Evolutionary conservation across 2,113 vertebrate species (phyloP).

Genomic region (Oenanthe oenanthe): DNA sequence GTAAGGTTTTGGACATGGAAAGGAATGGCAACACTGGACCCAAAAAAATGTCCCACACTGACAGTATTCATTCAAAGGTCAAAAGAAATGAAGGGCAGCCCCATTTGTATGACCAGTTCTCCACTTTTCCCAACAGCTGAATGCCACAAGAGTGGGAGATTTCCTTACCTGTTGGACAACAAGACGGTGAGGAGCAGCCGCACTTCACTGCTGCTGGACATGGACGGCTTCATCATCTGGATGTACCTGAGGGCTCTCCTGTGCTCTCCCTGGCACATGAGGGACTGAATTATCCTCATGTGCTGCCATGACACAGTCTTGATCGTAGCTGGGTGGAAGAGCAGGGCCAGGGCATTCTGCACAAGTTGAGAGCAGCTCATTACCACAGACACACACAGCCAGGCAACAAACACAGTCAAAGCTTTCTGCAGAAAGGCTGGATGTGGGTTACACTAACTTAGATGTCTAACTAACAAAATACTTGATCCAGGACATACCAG

Average conservation of each 20-base stretch:
- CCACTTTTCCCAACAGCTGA: no score
- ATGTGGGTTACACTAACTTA: rapidly evolving
- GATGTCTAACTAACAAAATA: background rate
- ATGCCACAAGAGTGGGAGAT: rapidly evolving
- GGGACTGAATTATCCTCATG: conserved; percentile 83
- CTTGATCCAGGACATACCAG: background rate
- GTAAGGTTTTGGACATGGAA: background rate
- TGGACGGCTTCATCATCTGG: conserved; percentile 83
- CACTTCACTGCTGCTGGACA: conserved; percentile 79
- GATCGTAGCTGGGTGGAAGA: conserved; percentile 89
- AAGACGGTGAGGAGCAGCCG: conserved; percentile 88
- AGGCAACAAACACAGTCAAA: background rate
- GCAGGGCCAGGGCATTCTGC: conserved; percentile 88
- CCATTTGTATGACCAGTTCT: background rate
- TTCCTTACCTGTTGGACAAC: conserved; percentile 88
- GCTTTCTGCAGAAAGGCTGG: background rate
- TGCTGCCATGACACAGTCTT: conserved; percentile 88
- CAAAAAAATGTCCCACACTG: background rate
- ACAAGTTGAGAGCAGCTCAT: background rate
- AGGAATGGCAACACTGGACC: background rate
- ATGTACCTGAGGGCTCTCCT: conserved; percentile 87
- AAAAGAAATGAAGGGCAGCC: background rate
- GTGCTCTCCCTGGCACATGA: conserved; percentile 91
- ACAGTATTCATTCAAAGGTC: no score
- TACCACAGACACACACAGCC: rapidly evolving